These are phyloP conservation scores for Oikopleura vanhoeffeni DNA, from an alignment of 23 tunicate species.

Conservation along the genomic window DNA sequence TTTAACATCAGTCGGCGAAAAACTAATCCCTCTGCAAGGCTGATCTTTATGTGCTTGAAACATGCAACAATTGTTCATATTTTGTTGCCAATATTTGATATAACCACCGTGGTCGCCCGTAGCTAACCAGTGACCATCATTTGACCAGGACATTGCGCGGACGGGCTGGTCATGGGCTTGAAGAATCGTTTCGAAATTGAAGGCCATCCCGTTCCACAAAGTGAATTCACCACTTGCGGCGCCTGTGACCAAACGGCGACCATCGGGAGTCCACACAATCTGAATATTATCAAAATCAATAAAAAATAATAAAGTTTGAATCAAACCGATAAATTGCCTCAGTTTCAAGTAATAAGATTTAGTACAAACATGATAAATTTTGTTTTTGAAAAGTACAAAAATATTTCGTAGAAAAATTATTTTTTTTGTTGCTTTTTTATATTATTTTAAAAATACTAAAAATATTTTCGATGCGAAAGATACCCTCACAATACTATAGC, in stretches of 20 bases:
- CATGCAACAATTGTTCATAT: slow-evolving; percentile 93
- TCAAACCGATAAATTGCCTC: too few species aligned
- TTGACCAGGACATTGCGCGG: slow-evolving; percentile 93
- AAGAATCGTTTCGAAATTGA: slow-evolving; percentile 93
- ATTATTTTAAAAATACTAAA: too few species aligned
- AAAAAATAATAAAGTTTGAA: too few species aligned
- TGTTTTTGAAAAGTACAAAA: too few species aligned
- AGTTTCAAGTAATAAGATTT: too few species aligned
- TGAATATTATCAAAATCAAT: too few species aligned
- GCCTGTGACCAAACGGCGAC: slow-evolving; percentile 83
- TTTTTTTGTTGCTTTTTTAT: too few species aligned
- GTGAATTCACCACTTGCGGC: slow-evolving; percentile 95
- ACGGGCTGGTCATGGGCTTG: slow-evolving; percentile 95
- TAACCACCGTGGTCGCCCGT: slow-evolving; percentile 92
- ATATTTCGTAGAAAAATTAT: too few species aligned
- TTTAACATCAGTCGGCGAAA: slow-evolving; percentile 81
- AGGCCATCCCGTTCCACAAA: slow-evolving; percentile 92
- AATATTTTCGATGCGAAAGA: too few species aligned
- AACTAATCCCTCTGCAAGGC: slow-evolving; percentile 54
- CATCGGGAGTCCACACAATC: slow-evolving; percentile 99
- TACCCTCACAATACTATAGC: too few species aligned
- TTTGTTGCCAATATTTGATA: slow-evolving; percentile 93
- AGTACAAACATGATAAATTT: too few species aligned
- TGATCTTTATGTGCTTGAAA: slow-evolving; percentile 98
- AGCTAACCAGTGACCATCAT: slow-evolving; percentile 66